Evolutionary conservation across 2,797 vertebrate species (phyloP), one percentile per base, ranked within the genome.

Genomic region (Acanthurus tractus): DNA sequence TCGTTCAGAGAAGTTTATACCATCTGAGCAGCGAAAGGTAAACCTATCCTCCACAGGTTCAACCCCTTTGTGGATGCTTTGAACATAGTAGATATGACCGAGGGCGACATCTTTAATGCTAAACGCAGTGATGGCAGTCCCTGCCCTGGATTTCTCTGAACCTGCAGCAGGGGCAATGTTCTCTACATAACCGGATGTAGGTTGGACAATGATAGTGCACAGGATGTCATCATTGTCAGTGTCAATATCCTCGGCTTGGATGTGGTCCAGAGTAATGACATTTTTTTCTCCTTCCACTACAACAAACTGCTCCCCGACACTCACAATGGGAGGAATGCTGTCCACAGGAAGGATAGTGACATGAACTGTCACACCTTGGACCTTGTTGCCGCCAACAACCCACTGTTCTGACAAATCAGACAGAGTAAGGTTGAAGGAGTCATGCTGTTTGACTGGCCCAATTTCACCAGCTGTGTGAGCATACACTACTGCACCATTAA

Each of bases 31-130:
- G 55, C 94, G 95, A 81, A 98, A 97, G 22, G 94, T 95, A 50
- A 96, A 95, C 67, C 94, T 93, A 86, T 98, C 96, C 79, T 96
- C 95, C 22, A 94, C 87, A 17, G 96, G 96, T 83, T 98, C 96
- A 59, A 96, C 83, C 0, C 95, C 95, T 84, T 96, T 96, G 87
- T 97, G 97, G 79, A 98, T 96, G 70, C 96, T 98, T 91, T 98
- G 96, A 13, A 97, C 96, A 15, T 97, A 97, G 86, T 93, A 93
- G 66, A 97, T 93, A 44, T 96, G 94, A 12, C 93, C 91, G 6
- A 91, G 67, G 46, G 50, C 78, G 46, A 97, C 46, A 72, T 97
- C 96, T 92, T 95, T 96, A 54, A 97, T 90, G 48, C 77, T 95
- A 74, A 98, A 98, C 34, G 96, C 96, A 75, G 96, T 96, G 74